phyloP scores from a whole-genome alignment of 2,113 vertebrate genomes.

The Megalops atlanticus region DNA sequence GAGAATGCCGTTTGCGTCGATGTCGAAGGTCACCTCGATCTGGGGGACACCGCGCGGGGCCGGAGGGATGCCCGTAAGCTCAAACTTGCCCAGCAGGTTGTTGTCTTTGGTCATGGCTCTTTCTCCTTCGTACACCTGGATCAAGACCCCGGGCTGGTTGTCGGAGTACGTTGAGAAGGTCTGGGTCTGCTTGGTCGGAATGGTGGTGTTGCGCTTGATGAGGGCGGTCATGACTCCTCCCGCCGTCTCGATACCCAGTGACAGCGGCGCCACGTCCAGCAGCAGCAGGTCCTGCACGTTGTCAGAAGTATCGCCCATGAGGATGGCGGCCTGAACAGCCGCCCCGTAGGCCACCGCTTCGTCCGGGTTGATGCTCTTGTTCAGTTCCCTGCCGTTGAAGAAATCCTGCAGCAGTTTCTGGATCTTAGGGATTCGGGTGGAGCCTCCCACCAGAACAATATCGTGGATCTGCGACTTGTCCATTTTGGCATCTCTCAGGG shows the following conservation, averaged over 20 bases:
- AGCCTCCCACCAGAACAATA: background rate
- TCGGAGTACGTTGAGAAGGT: constrained; percentile 2
- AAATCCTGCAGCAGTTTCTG: constrained; percentile 14
- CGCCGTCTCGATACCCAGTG: background rate
- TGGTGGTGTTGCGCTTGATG: constrained; percentile 14
- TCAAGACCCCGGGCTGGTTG: constrained; percentile 9
- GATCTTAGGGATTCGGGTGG: constrained; percentile 10
- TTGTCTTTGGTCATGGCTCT: constrained; percentile 12
- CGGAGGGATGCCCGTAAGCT: background rate
- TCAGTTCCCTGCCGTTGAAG: constrained; percentile 13
- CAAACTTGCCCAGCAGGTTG: constrained; percentile 17
- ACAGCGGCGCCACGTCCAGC: constrained; percentile 8
- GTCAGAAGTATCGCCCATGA: constrained; percentile 10
- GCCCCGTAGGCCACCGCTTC: constrained; percentile 7
- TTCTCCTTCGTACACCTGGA: constrained; percentile 19
- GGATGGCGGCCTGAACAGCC: constrained; percentile 11
- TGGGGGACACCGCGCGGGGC: background rate
- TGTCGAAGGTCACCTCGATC: constrained; percentile 7
- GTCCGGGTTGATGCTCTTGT: constrained; percentile 15
- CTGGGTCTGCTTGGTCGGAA: constrained; percentile 9
- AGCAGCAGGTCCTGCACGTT: constrained; percentile 1
- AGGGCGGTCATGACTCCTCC: constrained; percentile 11
- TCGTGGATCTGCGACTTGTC: constrained; percentile 16
- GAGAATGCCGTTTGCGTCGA: constrained; percentile 7
- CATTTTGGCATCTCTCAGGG: constrained; percentile 11